Base-by-base conservation (phyloP, 2,888 invertebrate genomes). In the Celastrina argiolus region DNA sequence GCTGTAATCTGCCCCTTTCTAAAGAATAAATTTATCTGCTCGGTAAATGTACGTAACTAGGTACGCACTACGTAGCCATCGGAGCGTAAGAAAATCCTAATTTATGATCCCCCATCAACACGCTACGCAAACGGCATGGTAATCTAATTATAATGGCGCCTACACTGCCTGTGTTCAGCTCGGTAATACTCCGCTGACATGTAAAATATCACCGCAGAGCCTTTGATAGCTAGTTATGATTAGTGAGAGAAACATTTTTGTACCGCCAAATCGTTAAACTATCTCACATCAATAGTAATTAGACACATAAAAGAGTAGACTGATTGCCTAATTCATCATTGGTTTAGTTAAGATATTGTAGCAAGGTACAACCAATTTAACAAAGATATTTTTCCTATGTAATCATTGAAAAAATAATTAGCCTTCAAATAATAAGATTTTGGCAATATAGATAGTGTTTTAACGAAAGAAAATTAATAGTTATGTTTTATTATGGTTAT, bases 81-180 rank as follows among this genome's bases (percentile, higher is more conserved):
- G 36, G 18, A 36, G 18, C 31, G 61, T 39, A 61, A 61, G 61
- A 61, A 61, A 39, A 61, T 61, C 61, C 61, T 61, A 61, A 61
- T 61, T 61, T 61, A 61, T 61, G 36, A 26, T 61, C 18, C 22
- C 22, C 61, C 22, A 61, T 61, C 61, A 36, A 36, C 61, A 61
- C 61, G 61, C 61, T 61, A 61, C 61, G 61, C 61, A 61, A 16
- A 61, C 61, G 61, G 34, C 12, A 36, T 34, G 18, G 61, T 61
- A 61, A 61, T 61, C 36, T 61, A 61, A 61, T 61, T 61, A 61
- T 61, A 61, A 61, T 61, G 34, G 61, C 61, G 61, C 39, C 61
- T 22, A 36, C 61, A 22, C 61, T 7, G 22, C 39, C 36, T 61
- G 14, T 6, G 36, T 22, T 39, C 59, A 16, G 16, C 34, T 34